phyloP scores from a whole-genome alignment of 1,140 invertebrate genomes.

The Pseudomyrmex dendroicus region DNA sequence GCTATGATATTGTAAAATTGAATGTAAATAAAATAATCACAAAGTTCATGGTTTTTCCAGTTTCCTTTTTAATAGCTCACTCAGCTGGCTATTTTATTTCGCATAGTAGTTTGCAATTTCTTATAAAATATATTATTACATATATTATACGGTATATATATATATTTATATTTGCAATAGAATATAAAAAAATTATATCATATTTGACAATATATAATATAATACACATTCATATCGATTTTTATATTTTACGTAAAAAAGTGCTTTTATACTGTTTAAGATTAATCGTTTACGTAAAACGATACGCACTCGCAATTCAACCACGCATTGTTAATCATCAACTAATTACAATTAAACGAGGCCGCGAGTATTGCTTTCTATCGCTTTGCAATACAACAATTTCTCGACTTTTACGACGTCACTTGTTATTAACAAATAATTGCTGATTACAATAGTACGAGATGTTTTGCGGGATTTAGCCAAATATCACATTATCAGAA shows the following conservation, averaged over 20 bases:
- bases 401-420: constrained; percentile 40
- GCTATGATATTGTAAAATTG: constrained; percentile 31
- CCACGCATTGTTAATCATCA: no score
- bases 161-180: constrained; percentile 35
- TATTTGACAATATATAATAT: constrained; percentile 43
- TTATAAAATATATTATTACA: constrained; percentile 53
- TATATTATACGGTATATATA: constrained; percentile 1
- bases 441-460: constrained; percentile 28
- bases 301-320: constrained; percentile 18
- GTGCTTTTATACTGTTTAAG: constrained; percentile 28
- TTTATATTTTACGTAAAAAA: constrained; percentile 30
- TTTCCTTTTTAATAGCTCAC: constrained; percentile 14
- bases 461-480: not conserved
- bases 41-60: not conserved
- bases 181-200: constrained; percentile 43
- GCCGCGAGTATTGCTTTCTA: constrained; percentile 48
- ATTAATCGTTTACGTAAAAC: constrained; percentile 33
- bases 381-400: constrained; percentile 30
- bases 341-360: constrained; percentile 44
- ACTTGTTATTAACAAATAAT: constrained; percentile 53
- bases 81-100: constrained; percentile 10
- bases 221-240: constrained; percentile 20
- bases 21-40: constrained; percentile 42
- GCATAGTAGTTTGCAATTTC: constrained; percentile 29
- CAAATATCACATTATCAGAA: constrained; percentile 9